Evolutionary conservation across 2,888 invertebrate species (phyloP).

Genomic region (Clistopyga incitator): DNA sequence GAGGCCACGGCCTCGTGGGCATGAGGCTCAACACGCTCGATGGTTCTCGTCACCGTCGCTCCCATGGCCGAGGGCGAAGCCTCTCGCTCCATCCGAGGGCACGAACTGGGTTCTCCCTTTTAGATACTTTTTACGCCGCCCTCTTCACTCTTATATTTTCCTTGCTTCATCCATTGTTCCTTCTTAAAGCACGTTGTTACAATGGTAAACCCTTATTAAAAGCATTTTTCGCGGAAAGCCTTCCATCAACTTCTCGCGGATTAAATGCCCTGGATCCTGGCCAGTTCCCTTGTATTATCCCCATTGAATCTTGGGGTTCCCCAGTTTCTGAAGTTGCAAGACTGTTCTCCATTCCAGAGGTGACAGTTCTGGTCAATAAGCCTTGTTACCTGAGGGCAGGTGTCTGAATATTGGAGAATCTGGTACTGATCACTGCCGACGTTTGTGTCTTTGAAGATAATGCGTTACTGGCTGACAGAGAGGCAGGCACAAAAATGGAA

Average conservation of each 20-base stretch:
- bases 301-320: not conserved
- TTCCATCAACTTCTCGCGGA: slow-evolving; percentile 13
- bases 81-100: slow-evolving; percentile 17
- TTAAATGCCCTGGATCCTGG: not conserved
- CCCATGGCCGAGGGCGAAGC: slow-evolving; percentile 27
- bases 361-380: not conserved
- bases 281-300: not conserved
- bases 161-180: not conserved
- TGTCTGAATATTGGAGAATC: not conserved
- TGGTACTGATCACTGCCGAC: not conserved
- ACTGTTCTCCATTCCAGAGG: not conserved
- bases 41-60: not conserved
- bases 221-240: slow-evolving; percentile 27
- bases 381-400: not conserved
- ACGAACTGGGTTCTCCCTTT: slow-evolving; percentile 16
- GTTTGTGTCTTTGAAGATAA: too few species aligned
- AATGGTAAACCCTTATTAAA: slow-evolving; percentile 15
- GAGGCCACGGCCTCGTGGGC: slow-evolving; percentile 19
- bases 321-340: not conserved
- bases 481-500: too few species aligned
- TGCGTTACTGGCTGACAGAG: too few species aligned
- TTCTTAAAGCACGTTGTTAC: slow-evolving; percentile 5
- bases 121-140: not conserved
- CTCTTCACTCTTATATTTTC: not conserved
- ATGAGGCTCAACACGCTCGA: slow-evolving; percentile 28